These are phyloP conservation scores for Drosophila bocki DNA, from an alignment of 1,140 invertebrate genomes.

Conservation along the genomic window DNA sequence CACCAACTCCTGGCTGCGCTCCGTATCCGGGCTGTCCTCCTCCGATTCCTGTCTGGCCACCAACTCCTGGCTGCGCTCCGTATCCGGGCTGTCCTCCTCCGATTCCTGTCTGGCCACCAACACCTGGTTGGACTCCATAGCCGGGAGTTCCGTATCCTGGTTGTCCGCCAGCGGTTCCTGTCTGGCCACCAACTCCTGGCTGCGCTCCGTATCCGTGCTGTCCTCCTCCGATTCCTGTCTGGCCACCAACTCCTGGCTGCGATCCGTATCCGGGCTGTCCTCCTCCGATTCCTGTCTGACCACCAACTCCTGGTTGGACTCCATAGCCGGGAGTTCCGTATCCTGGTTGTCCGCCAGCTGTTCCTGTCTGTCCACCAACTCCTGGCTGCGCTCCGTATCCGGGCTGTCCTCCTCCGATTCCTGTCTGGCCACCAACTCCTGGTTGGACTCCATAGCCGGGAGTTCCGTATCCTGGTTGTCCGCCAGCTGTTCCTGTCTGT, in stretches of 20 bases:
- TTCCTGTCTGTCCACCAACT: background rate
- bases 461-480: too few species aligned
- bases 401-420: too few species aligned
- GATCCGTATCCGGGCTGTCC: constrained; percentile 15
- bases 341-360: constrained; percentile 24
- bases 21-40: constrained; percentile 22
- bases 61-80: constrained; percentile 11
- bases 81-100: too few species aligned
- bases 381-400: background rate
- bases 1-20: constrained; percentile 9
- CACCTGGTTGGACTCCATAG: too few species aligned
- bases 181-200: constrained; percentile 18
- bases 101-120: background rate
- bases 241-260: constrained; percentile 10
- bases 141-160: too few species aligned
- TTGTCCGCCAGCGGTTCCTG: too few species aligned
- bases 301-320: constrained; percentile 15
- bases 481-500: too few species aligned
- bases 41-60: constrained; percentile 1
- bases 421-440: too few species aligned
- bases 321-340: constrained; percentile 14
- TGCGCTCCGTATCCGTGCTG: constrained; percentile 23
- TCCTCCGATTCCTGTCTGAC: constrained; percentile 3
- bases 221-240: constrained; percentile 9
- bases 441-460: too few species aligned